A percentile compares a stretch with the other conserved stretches of the same genome.
phyloP scores from a whole-genome alignment of 1,140 invertebrate genomes.

The honey bee (Apis mellifera) region Amel_HAv3.1 CM009933.2:11075501-11076000 shows the following conservation, averaged over 20 bases:
- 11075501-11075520: conserved; percentile 72
- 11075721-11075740: conserved; percentile 77
- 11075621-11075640: conserved; percentile 52
- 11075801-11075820: background rate
- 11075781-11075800: conserved; percentile 70
- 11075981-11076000: too few relatives aligned
- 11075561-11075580: conserved; percentile 50
- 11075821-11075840: background rate
- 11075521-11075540: conserved; percentile 49
- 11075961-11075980: too few relatives aligned
- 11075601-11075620: conserved; percentile 68
- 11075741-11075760: conserved; percentile 63
- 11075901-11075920: background rate
- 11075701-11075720: conserved; percentile 77
- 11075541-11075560: conserved; percentile 46
- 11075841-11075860: background rate
- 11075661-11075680: conserved; percentile 70
- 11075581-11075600: conserved; percentile 74
- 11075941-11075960: too few relatives aligned
- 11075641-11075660: conserved; percentile 59
- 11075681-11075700: conserved; percentile 78
- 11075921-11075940: too few relatives aligned
- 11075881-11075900: background rate
- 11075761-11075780: conserved; percentile 67
- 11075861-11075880: background rate